Percentiles rank a stretch among this genome's conserved stretches.
Evolutionary conservation across 2,113 vertebrate genomes (phyloP).

Genomic region (Platichthys stellatus): DNA sequence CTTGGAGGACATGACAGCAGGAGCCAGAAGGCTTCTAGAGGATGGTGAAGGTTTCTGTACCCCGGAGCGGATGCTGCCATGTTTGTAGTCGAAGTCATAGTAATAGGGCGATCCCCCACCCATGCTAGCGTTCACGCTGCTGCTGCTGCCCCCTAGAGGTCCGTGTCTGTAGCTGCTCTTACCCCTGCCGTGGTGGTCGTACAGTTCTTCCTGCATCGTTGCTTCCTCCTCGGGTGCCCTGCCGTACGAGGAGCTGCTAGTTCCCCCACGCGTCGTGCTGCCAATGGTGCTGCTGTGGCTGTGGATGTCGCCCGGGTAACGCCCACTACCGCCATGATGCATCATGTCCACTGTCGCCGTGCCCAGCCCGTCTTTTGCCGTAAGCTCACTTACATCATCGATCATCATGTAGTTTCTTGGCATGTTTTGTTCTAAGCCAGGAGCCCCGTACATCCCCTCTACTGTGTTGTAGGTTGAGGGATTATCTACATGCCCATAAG

Average conservation of each 20-base stretch:
- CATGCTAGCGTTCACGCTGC: constrained; percentile 80
- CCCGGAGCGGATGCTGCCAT: constrained; percentile 77
- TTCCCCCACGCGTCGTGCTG: constrained; percentile 73
- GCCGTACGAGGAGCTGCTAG: constrained; percentile 88
- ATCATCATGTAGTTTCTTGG: constrained; percentile 98
- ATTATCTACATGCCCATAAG: constrained; percentile 88
- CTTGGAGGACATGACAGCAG: constrained; percentile 91
- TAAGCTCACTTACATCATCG: constrained; percentile 97
- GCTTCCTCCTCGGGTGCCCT: constrained; percentile 90
- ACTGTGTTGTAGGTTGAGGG: constrained; percentile 85
- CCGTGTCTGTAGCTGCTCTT: constrained; percentile 88
- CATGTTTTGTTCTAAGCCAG: constrained; percentile 93
- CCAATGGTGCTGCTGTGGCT: constrained; percentile 71
- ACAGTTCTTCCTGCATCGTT: constrained; percentile 91
- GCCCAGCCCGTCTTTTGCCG: constrained; percentile 89
- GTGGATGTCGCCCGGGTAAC: constrained; percentile 75
- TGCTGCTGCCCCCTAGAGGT: constrained; percentile 83
- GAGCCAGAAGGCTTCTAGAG: constrained; percentile 89
- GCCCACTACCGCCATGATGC: constrained; percentile 84
- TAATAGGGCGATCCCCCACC: constrained; percentile 89
- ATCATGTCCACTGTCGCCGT: constrained; percentile 84
- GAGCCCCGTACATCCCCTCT: constrained; percentile 89
- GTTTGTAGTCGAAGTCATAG: constrained; percentile 88
- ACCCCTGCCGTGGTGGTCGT: constrained; percentile 92
- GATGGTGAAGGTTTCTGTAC: constrained; percentile 86